Evolutionary conservation across 2,888 invertebrate genomes (phyloP).

Genomic region (Macrosiphum euphorbiae): DNA sequence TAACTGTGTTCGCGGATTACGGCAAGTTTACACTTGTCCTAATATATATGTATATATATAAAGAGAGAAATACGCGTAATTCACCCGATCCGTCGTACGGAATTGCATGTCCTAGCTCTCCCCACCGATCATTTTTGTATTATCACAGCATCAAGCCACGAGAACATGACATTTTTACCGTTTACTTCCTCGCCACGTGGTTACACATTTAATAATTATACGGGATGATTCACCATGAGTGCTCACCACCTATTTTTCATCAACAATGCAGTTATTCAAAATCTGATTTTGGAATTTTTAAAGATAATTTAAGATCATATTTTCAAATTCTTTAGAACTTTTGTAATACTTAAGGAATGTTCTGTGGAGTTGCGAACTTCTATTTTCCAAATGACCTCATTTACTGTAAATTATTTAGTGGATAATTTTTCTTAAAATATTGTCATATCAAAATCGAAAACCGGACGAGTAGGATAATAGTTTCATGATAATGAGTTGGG

Average conservation of each 20-base stretch:
- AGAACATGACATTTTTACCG: background rate
- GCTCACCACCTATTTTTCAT: background rate
- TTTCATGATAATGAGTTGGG: background rate
- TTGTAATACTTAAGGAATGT: background rate
- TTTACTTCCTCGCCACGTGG: background rate
- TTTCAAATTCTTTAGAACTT: background rate
- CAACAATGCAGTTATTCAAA: background rate
- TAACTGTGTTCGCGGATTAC: constrained; percentile 62
- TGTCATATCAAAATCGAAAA: background rate
- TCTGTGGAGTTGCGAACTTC: too few species aligned
- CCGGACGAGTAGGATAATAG: background rate
- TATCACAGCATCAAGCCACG: constrained; percentile 19
- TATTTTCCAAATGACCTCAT: too few species aligned
- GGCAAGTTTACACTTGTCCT: constrained; percentile 56
- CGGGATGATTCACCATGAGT: background rate
- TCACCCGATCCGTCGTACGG: constrained; percentile 15
- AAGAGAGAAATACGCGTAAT: constrained; percentile 3
- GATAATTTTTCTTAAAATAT: background rate
- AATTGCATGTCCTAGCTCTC: background rate
- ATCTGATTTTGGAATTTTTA: background rate
- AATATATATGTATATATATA: constrained; percentile 23
- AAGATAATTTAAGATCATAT: too few species aligned
- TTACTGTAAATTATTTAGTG: background rate
- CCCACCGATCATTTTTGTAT: constrained; percentile 11
- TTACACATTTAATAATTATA: background rate